A percentile compares a stretch with the other conserved stretches of the same genome.
Evolutionary conservation across 2,888 invertebrate genomes (phyloP).

Genomic region (Latheticus oryzae): DNA sequence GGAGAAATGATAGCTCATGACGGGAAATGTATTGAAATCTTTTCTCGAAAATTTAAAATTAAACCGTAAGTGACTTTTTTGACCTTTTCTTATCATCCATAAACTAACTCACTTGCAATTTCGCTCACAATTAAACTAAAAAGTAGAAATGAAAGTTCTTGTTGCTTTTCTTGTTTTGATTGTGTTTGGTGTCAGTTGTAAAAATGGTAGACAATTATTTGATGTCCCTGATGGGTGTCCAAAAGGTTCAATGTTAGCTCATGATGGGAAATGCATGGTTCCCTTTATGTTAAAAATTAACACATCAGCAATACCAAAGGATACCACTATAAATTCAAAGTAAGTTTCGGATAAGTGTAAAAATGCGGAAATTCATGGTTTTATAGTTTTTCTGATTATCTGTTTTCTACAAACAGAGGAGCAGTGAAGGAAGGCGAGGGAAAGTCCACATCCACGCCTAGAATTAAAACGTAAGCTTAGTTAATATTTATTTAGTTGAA

Average conservation of each 20-base stretch:
- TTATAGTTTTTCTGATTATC: no score
- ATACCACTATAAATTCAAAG: no score
- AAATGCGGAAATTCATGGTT: no score
- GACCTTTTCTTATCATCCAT: background rate
- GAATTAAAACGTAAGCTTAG: no score
- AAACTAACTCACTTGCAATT: conserved; percentile 2
- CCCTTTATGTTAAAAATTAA: conserved; percentile 2
- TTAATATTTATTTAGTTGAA: no score
- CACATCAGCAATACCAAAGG: no score
- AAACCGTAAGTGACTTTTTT: no score
- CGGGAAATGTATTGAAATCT: conserved; percentile 23
- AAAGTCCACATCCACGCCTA: no score
- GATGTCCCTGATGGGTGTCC: conserved; percentile 14
- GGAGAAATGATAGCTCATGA: conserved; percentile 21
- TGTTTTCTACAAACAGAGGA: no score
- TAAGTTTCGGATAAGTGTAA: no score
- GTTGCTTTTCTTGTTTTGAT: background rate
- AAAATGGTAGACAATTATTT: background rate
- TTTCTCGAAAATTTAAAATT: no score
- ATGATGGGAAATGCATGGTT: conserved; percentile 24
- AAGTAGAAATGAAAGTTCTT: background rate
- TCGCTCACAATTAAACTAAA: background rate
- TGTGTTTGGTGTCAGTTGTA: background rate
- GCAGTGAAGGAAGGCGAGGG: no score
- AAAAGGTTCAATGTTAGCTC: conserved; percentile 8